These are phyloP conservation scores for Caerostris extrusa DNA, from an alignment of 1,140 invertebrate species.

Conservation along the genomic window DNA sequence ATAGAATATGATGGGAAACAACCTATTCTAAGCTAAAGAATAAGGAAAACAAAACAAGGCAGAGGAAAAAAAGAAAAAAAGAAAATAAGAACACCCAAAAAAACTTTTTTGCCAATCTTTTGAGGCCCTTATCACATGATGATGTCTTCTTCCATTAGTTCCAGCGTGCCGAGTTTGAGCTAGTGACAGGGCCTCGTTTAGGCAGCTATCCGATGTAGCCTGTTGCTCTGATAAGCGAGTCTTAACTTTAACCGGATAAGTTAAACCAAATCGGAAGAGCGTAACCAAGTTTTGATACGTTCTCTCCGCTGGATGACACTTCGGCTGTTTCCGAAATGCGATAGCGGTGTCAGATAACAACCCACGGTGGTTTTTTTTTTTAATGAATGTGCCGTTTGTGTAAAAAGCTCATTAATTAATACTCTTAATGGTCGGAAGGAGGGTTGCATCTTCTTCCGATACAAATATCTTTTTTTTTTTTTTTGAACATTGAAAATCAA, in stretches of 20 bases:
- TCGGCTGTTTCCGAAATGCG: not conserved
- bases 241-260: not conserved
- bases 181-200: not conserved
- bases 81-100: not conserved
- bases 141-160: conserved; percentile 10
- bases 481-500: too few species aligned
- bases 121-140: not conserved
- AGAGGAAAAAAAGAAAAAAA: not conserved
- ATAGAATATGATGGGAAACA: too few species aligned
- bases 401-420: too few species aligned
- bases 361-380: not conserved
- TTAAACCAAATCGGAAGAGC: not conserved
- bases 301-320: not conserved
- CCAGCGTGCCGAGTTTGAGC: not conserved
- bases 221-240: not conserved
- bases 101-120: not conserved
- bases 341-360: not conserved
- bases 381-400: too few species aligned
- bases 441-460: too few species aligned
- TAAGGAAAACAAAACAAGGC: not conserved
- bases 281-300: not conserved
- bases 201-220: not conserved
- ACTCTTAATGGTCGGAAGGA: too few species aligned
- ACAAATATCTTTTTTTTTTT: too few species aligned
- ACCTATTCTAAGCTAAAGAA: too few species aligned